Evolutionary conservation across 2,797 vertebrate species (phyloP), one percentile per base, ranked within the genome.

Genomic region (Antennarius maculatus): DNA sequence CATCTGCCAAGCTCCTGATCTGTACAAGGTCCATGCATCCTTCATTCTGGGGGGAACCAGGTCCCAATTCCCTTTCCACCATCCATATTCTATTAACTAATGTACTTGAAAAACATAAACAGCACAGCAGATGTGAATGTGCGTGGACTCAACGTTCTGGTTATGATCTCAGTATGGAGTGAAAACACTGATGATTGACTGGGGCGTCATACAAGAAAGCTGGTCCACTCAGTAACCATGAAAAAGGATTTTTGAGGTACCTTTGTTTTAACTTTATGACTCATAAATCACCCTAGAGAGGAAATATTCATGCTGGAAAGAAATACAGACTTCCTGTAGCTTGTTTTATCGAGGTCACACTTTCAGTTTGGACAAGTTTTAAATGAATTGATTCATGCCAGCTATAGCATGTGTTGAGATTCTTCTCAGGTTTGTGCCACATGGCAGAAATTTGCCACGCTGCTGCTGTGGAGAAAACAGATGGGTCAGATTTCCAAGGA

Each of bases 401-500:
- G 13, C 27, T 10, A 29, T 29, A 23, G 49, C 27, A 14, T n/a
- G 13, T 41, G 43, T 76, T 61, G 47, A 13, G 52, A 74, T 73
- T 79, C 57, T 43, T 42, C 41, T 42, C 56, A 63, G 28, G 74
- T 45, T 47, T 63, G 55, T 43, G 28, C 7, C 51, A 23, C 23
- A 23, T 23, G 23, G 29, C 42, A 66, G 17, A 46, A 43, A 61
- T 47, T 53, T 64, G 2, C 43, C 42, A 58, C 31, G 1, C 1
- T 54, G 57, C 62, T 67, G 48, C 65, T 8, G 37, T 63, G 14
- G 31, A 60, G 50, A 48, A 74, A 68, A 84, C 54, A 28, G 50
- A 82, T 69, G 48, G 69, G 65, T 82, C 79, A 79, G 63, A 79
- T 78, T 79, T 78, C 68, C 86, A 83, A 87, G 80, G 80, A 71